These are phyloP conservation scores for Stictonetta naevosa DNA, from an alignment of 2,113 vertebrate species.

Conservation along the genomic window DNA sequence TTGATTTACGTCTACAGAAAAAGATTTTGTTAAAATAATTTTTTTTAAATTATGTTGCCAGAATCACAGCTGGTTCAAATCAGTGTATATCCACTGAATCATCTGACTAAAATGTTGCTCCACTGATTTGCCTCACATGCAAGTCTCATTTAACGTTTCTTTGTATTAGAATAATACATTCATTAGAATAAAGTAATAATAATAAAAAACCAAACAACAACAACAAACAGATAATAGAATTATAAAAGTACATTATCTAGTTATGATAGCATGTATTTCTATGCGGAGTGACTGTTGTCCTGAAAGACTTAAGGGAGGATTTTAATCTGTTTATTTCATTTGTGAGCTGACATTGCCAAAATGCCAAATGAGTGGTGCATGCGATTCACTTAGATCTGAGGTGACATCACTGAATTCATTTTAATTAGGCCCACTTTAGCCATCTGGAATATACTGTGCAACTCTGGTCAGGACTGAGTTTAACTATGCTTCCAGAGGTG, in stretches of 20 bases:
- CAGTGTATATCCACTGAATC: background rate
- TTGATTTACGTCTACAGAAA: background rate
- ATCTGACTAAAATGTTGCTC: background rate
- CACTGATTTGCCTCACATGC: background rate
- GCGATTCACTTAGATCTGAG: slow-evolving; percentile 58
- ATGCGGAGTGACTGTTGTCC: background rate
- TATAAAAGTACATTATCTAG: background rate
- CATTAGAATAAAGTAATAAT: background rate
- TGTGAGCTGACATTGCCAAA: slow-evolving; percentile 57
- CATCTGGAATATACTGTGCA: slow-evolving; percentile 62
- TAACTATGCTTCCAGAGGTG: slow-evolving; percentile 57
- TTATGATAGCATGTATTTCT: slow-evolving; percentile 19
- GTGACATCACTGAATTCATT: slow-evolving; percentile 68
- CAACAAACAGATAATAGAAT: background rate
- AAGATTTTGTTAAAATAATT: background rate
- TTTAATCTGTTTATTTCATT: slow-evolving; percentile 47
- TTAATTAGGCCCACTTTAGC: slow-evolving; percentile 68
- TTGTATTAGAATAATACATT: slow-evolving; percentile 5
- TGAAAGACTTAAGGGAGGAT: background rate
- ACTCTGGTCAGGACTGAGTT: slow-evolving; percentile 33
- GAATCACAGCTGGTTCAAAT: slow-evolving; percentile 22
- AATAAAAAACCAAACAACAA: background rate
- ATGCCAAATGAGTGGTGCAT: slow-evolving; percentile 53
- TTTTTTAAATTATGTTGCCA: background rate
- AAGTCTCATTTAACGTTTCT: slow-evolving; percentile 8